Base-by-base conservation (phyloP, 2,113 vertebrate genomes). In the Elachura formosa region DNA sequence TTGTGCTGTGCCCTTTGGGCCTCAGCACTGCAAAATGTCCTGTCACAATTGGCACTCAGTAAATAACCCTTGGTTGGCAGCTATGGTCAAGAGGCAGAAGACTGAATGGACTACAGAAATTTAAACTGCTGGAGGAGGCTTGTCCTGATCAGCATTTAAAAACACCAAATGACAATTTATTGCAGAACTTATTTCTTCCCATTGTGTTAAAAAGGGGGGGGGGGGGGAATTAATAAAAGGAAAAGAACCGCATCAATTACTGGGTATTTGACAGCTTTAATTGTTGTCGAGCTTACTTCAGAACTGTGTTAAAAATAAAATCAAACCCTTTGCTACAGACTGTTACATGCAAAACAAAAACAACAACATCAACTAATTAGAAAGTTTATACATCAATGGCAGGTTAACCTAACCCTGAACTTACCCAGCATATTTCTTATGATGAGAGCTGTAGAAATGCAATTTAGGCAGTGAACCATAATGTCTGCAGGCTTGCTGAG, bases 11-110 rank as follows among this genome's bases (percentile, higher is more conserved):
- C 81, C 66, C 90, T 86, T 81, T 94, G 75, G 79, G 79, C 86
- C 84, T 78, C 72, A 74, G 81, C 61, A 5, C 48, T 91, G 78
- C 61, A 81, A 89, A 96, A 87, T 84, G 79, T 81, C 23, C 87
- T 80, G 78, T 80, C 94, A 90, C 82, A 34, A 21, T 2, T 94
- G 94, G 94, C 89, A 83, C 75, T 74, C 74, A 66, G 58, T 96
- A 95, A 97, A 85, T 89, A 94, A 77, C 51, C 40, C 67, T 85
- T 93, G 87, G 38, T 19, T 90, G 81, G 78, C 49, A 83, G 75
- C 64, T 77, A 43, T 46, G 43, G 59, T 63, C 84, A 91, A 43
- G 46, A 83, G 52, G 62, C 58, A 64, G 72, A 29, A 72, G 33
- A 64, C 59, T 91, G 91, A 87, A 85, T 55, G 63, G 67, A 43